Evolutionary conservation across 2,888 invertebrate species (phyloP).

Genomic region (Unio pictorum): DNA sequence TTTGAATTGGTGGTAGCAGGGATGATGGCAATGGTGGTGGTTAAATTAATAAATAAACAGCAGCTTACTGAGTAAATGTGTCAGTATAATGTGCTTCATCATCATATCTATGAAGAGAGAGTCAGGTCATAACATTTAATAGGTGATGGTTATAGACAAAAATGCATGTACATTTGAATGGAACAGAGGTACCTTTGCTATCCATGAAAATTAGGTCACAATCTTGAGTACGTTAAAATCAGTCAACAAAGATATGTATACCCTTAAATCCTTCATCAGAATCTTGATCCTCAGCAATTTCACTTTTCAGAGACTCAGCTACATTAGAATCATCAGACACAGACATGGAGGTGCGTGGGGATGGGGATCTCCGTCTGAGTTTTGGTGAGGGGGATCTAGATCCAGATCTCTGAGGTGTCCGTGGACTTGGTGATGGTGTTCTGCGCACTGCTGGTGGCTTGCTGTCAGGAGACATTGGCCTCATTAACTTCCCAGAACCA

Average conservation of each 20-base stretch:
- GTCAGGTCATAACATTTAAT: too few relatives aligned
- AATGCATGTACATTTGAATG: neutral
- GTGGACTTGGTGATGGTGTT: constrained; percentile 34
- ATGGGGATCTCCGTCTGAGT: constrained; percentile 42
- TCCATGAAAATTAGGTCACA: neutral
- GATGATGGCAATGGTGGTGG: too few relatives aligned
- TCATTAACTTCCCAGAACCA: constrained; percentile 6
- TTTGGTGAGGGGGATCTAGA: constrained; percentile 42
- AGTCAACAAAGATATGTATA: constrained; percentile 1
- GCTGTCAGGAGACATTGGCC: constrained; percentile 35
- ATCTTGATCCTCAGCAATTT: constrained; percentile 45
- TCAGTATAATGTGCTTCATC: too few relatives aligned
- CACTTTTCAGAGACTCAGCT: constrained; percentile 53
- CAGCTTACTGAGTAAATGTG: too few relatives aligned
- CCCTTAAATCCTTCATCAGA: constrained; percentile 29
- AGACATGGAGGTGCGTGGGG: constrained; percentile 41
- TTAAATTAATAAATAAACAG: too few relatives aligned
- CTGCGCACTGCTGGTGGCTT: constrained; percentile 40
- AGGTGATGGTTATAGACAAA: too few relatives aligned
- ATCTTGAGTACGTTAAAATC: neutral
- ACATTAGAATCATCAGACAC: constrained; percentile 54
- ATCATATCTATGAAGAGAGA: too few relatives aligned
- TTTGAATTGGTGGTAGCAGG: too few relatives aligned
- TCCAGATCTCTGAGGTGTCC: constrained; percentile 19
- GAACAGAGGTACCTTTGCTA: neutral